A percentile compares a stretch with the other conserved stretches of the same genome.
These are phyloP conservation scores for Carabus problematicus DNA, from an alignment of 2,888 invertebrate species.

Conservation along the genomic window DNA sequence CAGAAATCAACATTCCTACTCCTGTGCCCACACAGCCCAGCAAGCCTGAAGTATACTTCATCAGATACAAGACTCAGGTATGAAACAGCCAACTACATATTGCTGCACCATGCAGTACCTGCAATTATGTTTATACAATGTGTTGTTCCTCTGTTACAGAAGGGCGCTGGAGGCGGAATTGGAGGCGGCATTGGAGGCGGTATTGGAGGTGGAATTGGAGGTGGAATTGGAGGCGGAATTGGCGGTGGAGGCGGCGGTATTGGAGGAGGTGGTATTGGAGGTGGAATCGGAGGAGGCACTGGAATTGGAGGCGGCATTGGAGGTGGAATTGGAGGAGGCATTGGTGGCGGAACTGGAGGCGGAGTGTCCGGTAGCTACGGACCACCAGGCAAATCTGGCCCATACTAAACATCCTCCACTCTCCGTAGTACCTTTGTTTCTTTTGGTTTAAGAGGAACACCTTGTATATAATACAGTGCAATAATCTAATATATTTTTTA, in stretches of 20 bases:
- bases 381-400: constrained; percentile 60
- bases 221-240: constrained; percentile 45
- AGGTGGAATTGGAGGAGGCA: constrained; percentile 55
- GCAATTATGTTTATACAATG: background rate
- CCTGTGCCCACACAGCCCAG: constrained; percentile 83
- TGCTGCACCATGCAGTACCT: background rate
- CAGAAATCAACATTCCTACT: constrained; percentile 81
- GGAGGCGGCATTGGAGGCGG: constrained; percentile 42
- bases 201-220: constrained; percentile 46
- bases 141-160: constrained; percentile 41
- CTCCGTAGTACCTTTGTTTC: constrained; percentile 20
- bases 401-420: constrained; percentile 52
- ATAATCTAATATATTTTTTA: constrained; percentile 51
- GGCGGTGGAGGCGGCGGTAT: constrained; percentile 49
- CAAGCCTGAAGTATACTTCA: constrained; percentile 93
- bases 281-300: constrained; percentile 54
- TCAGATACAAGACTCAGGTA: constrained; percentile 82
- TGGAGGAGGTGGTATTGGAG: constrained; percentile 52
- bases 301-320: constrained; percentile 50
- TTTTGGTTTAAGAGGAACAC: constrained; percentile 21
- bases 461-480: constrained; percentile 55
- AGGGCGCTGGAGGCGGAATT: constrained; percentile 47
- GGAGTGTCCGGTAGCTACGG: constrained; percentile 57
- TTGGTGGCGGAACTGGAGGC: constrained; percentile 50
- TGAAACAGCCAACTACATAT: constrained; percentile 48